These are phyloP conservation scores for Limenitis camilla DNA, from an alignment of 2,888 invertebrate species.

Conservation along the genomic window DNA sequence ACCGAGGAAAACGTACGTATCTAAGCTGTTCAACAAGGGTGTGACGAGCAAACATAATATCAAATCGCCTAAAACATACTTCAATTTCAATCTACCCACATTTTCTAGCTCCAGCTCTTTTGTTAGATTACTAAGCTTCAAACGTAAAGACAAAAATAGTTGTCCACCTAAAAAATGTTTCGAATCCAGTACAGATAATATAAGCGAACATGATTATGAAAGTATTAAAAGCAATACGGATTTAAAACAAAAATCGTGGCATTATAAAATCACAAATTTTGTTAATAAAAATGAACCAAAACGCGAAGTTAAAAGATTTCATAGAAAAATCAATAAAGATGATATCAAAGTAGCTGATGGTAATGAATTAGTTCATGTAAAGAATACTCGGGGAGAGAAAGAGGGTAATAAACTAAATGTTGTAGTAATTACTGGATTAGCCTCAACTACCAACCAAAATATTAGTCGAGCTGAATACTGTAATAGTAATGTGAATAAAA, in stretches of 20 bases:
- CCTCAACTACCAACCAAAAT: constrained; percentile 78
- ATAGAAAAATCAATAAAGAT: constrained; percentile 51
- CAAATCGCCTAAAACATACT: constrained; percentile 8
- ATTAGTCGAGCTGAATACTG: constrained; percentile 31
- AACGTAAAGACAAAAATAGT: constrained; percentile 11
- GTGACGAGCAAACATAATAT: constrained; percentile 21
- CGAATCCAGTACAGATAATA: background rate
- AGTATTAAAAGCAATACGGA: constrained; percentile 15
- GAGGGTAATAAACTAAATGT: constrained; percentile 36
- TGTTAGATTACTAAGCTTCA: constrained; percentile 23
- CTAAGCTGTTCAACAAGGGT: constrained; percentile 28
- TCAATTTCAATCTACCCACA: constrained; percentile 16
- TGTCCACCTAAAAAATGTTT: background rate
- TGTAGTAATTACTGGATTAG: constrained; percentile 75
- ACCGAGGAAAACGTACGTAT: constrained; percentile 70
- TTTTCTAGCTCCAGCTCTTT: constrained; percentile 20
- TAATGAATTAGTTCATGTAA: constrained; percentile 23
- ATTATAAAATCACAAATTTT: constrained; percentile 3
- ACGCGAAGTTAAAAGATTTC: constrained; percentile 35
- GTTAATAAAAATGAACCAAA: constrained; percentile 4
- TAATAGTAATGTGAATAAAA: constrained; percentile 10
- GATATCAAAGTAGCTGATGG: constrained; percentile 47
- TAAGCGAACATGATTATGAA: constrained; percentile 16
- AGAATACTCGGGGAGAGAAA: background rate
- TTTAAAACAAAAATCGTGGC: background rate